Conservation (phyloP, 2,888 invertebrate species). For the Drosophila atroscutellata region DNA sequence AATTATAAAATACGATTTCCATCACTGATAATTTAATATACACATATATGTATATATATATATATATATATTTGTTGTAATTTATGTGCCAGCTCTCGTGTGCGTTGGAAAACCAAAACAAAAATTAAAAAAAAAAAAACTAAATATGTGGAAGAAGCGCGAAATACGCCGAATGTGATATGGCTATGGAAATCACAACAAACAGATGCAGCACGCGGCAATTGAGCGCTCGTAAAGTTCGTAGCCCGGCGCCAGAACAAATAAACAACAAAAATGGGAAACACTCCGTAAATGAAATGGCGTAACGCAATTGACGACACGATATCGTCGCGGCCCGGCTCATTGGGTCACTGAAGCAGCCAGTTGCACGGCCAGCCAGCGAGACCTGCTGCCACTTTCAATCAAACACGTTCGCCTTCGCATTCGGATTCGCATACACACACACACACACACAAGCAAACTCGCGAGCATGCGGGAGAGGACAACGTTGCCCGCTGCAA, state of each 20-base stretch:
- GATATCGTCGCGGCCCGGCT: constrained; percentile 60
- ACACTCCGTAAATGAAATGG: constrained; percentile 14
- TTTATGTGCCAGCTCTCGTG: background rate
- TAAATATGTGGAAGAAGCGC: background rate
- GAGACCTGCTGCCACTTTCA: constrained; percentile 1
- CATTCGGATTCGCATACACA: constrained; percentile 4
- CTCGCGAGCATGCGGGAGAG: constrained; percentile 24
- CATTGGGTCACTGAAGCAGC: constrained; percentile 61
- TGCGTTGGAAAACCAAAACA: constrained; percentile 36
- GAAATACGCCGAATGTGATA: background rate
- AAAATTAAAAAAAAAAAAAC: constrained; percentile 22
- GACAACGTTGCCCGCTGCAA: constrained; percentile 73
- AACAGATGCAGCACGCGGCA: constrained; percentile 22
- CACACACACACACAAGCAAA: background rate
- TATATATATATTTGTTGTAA: constrained; percentile 7
- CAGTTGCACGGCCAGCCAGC: constrained; percentile 40
- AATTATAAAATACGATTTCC: constrained; percentile 16
- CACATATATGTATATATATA: background rate
- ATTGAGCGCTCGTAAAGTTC: constrained; percentile 13
- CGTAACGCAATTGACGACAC: constrained; percentile 43
- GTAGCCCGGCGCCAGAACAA: background rate
- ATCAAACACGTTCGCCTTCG: constrained; percentile 9
- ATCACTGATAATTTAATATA: constrained; percentile 9
- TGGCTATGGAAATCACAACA: constrained; percentile 28
- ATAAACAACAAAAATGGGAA: background rate